These are phyloP conservation scores for Anarsia innoxiella DNA, from an alignment of 2,888 invertebrate species.

Conservation along the genomic window DNA sequence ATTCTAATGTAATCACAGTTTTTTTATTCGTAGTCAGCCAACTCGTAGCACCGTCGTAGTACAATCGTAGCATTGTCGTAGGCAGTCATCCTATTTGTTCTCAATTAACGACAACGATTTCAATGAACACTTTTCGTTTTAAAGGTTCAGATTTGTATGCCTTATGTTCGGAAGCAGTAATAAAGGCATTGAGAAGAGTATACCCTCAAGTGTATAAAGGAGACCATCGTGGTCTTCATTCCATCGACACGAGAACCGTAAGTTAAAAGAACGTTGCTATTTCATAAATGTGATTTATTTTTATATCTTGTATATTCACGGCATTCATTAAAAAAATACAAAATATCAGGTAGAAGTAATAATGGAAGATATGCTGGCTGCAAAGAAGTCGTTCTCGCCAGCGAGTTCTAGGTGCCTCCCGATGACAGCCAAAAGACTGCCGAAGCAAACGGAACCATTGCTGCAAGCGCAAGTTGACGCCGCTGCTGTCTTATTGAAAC, in stretches of 20 bases:
- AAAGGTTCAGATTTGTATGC: constrained; percentile 91
- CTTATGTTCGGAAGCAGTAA: constrained; percentile 88
- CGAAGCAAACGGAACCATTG: constrained; percentile 36
- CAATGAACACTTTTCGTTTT: no score
- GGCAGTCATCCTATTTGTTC: neutral
- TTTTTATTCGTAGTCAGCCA: neutral
- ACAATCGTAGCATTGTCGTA: neutral
- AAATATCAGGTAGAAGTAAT: constrained; percentile 60
- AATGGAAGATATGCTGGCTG: constrained; percentile 43
- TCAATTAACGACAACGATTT: no score
- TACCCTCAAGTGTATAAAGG: constrained; percentile 93
- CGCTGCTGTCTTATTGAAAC: constrained; percentile 29
- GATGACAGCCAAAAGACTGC: constrained; percentile 40
- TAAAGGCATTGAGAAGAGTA: constrained; percentile 83
- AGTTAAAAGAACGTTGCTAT: no score
- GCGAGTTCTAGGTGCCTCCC: constrained; percentile 52
- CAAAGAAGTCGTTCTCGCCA: constrained; percentile 52
- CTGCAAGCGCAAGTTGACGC: constrained; percentile 40
- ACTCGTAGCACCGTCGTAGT: neutral
- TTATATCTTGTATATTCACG: no score
- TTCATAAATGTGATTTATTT: neutral
- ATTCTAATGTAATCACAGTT: neutral
- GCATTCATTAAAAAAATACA: no score
- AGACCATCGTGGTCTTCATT: no score
- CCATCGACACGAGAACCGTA: no score